A percentile compares a stretch with the other conserved stretches of the same genome.
Conservation (phyloP, 2,113 vertebrate genomes). For the Aptenodytes patagonicus region DNA sequence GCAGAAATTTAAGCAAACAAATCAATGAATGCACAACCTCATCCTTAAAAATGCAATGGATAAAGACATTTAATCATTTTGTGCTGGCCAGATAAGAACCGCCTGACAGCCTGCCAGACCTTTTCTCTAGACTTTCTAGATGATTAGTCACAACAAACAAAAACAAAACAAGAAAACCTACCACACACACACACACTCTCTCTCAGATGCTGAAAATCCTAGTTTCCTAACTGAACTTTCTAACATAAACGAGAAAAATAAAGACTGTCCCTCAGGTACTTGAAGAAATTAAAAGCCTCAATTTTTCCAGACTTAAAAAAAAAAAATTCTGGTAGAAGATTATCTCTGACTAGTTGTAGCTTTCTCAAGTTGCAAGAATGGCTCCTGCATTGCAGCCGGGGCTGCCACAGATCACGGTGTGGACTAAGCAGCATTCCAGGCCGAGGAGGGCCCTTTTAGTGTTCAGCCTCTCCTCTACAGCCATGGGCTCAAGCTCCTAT, state of each 20-base stretch:
- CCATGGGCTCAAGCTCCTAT: background rate
- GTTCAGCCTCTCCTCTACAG: background rate
- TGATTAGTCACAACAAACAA: background rate
- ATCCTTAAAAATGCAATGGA: background rate
- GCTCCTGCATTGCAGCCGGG: background rate
- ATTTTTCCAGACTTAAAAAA: background rate
- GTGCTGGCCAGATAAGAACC: background rate
- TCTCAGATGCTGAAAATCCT: background rate
- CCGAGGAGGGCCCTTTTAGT: background rate
- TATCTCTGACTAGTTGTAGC: background rate
- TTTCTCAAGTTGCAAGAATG: background rate
- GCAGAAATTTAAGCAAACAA: background rate
- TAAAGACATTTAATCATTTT: conserved; percentile 23
- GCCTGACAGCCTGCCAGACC: background rate
- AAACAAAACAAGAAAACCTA: background rate
- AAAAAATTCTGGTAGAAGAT: background rate
- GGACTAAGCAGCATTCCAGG: background rate
- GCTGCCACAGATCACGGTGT: accelerated
- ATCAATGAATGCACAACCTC: background rate
- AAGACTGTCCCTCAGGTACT: background rate
- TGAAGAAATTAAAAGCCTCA: background rate
- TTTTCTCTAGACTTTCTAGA: background rate
- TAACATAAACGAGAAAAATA: background rate
- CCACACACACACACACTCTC: background rate
- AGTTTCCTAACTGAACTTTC: background rate